Conservation (phyloP, 53 echinoderm and acorn worm genomes). For the Crossaster papposus region DNA sequence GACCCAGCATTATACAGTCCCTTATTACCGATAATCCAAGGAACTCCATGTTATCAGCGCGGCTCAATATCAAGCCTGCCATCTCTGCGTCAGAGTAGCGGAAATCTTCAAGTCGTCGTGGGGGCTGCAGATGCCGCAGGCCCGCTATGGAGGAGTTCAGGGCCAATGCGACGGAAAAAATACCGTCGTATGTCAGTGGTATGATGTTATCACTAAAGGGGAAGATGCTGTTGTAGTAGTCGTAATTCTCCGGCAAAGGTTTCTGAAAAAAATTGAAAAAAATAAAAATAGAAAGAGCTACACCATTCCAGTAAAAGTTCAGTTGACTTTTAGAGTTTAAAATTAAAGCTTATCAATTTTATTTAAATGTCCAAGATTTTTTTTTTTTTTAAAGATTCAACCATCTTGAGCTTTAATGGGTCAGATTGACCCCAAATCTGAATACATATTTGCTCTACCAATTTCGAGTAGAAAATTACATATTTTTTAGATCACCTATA, state of each 20-base stretch:
- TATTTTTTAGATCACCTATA: too few species aligned
- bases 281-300: too few species aligned
- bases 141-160: constrained; percentile 30
- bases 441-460: too few species aligned
- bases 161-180: constrained; percentile 41
- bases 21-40: constrained; percentile 39
- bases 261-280: not conserved
- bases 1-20: too few species aligned
- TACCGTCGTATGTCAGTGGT: constrained; percentile 33
- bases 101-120: constrained; percentile 43
- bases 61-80: constrained; percentile 4
- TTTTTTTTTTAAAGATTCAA: too few species aligned
- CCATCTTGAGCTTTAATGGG: too few species aligned
- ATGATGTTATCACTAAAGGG: not conserved
- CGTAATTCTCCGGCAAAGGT: constrained; percentile 14
- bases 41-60: constrained; percentile 22
- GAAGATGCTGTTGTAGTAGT: constrained; percentile 23
- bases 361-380: too few species aligned
- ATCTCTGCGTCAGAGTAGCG: constrained; percentile 34
- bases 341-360: too few species aligned
- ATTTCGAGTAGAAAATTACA: too few species aligned
- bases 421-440: too few species aligned
- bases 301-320: too few species aligned
- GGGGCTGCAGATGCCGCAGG: constrained; percentile 29
- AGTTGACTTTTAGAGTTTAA: too few species aligned